Evolutionary conservation across 23 tunicate species (phyloP).

Genomic region (Clavelina lepadiformis): DNA sequence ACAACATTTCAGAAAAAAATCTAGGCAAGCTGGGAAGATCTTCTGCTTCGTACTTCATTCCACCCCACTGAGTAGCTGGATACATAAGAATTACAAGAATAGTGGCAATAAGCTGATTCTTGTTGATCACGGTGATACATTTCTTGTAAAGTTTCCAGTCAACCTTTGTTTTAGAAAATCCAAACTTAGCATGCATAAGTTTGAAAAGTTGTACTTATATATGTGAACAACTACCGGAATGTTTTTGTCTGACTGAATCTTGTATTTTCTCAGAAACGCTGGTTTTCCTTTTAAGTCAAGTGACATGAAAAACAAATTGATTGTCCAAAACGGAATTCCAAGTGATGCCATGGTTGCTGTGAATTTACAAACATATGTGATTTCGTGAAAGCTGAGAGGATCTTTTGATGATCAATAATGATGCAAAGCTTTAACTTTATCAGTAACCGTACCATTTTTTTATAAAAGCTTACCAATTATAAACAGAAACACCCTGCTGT

Average conservation of each 20-base stretch:
- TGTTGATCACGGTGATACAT: constrained; percentile 15
- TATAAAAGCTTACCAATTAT: too few species aligned
- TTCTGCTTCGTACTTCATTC: constrained; percentile 32
- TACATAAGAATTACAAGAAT: constrained; percentile 26
- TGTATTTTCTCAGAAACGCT: constrained; percentile 29
- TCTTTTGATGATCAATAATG: too few species aligned
- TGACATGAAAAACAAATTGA: constrained; percentile 1
- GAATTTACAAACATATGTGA: too few species aligned
- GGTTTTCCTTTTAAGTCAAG: constrained; percentile 35
- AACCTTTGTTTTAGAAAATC: too few species aligned
- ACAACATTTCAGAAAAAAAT: constrained; percentile 17
- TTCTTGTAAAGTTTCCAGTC: constrained; percentile 23
- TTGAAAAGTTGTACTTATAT: too few species aligned
- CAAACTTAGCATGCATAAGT: too few species aligned
- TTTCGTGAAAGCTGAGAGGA: too few species aligned
- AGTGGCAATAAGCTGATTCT: constrained; percentile 17
- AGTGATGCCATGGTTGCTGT: not conserved
- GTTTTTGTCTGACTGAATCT: constrained; percentile 42
- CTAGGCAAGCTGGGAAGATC: constrained; percentile 44
- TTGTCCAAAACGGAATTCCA: constrained; percentile 2
- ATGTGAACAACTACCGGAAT: too few species aligned
- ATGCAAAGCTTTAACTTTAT: too few species aligned
- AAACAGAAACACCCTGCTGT: too few species aligned
- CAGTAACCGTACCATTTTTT: too few species aligned
- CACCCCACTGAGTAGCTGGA: constrained; percentile 36